Conservation (phyloP, 37 sponge, comb jelly and placozoan genomes). For the Chondrosia reniformis region DNA sequence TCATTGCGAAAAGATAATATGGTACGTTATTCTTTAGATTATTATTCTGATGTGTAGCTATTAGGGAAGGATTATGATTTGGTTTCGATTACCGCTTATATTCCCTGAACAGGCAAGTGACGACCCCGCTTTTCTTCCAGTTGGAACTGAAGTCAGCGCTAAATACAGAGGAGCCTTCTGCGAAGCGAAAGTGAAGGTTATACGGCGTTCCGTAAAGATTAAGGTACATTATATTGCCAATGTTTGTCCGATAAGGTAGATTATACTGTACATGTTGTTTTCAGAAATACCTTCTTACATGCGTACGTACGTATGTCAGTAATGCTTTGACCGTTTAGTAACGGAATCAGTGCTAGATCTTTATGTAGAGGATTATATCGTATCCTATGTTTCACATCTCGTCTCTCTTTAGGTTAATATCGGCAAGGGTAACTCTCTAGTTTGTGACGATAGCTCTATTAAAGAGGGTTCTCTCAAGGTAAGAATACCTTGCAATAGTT, state of each 20-base stretch:
- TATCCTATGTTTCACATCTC: too few species aligned
- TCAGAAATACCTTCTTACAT: not conserved
- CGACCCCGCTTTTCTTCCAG: constrained; percentile 70
- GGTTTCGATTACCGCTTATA: too few species aligned
- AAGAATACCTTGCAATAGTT: too few species aligned
- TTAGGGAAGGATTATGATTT: too few species aligned
- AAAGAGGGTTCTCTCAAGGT: constrained; percentile 68
- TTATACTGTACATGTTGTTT: too few species aligned
- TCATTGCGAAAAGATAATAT: too few species aligned
- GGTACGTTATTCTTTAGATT: too few species aligned
- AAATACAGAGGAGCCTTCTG: constrained; percentile 96
- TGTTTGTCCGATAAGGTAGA: too few species aligned
- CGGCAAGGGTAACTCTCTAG: constrained; percentile 39
- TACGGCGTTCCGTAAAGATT: constrained; percentile 80
- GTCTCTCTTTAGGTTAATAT: constrained; percentile 44
- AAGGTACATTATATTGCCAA: constrained; percentile 80
- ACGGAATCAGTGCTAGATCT: too few species aligned
- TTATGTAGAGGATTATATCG: too few species aligned
- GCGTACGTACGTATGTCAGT: not conserved
- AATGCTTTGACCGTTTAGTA: too few species aligned
- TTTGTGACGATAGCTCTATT: constrained; percentile 44
- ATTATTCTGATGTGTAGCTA: too few species aligned
- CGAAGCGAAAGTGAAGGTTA: constrained; percentile 87
- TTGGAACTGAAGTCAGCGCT: constrained; percentile 96
- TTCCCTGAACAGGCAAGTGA: constrained; percentile 45